These are phyloP conservation scores for Serripes groenlandicus DNA, from an alignment of 2,888 invertebrate species.

Conservation along the genomic window DNA sequence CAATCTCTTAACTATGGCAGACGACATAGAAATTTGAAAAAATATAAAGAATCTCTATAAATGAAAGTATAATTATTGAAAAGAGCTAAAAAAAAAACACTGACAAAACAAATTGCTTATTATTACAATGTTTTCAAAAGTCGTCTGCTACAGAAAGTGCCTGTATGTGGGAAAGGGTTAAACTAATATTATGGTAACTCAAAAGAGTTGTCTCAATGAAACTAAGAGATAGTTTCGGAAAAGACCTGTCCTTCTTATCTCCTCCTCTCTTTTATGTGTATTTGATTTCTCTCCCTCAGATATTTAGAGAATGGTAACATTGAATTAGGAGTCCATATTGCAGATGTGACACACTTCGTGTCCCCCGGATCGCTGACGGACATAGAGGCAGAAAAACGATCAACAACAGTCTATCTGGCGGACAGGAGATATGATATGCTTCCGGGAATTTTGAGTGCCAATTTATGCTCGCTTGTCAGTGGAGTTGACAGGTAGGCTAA, in stretches of 20 bases:
- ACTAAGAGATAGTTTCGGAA: background rate
- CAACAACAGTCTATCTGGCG: constrained; percentile 81
- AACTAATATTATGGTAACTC: too few species aligned
- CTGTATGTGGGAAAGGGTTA: too few species aligned
- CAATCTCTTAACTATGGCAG: too few species aligned
- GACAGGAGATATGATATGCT: constrained; percentile 86
- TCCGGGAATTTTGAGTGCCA: constrained; percentile 83
- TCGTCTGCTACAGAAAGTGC: too few species aligned
- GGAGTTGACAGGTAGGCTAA: constrained; percentile 82
- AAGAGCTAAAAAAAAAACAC: too few species aligned
- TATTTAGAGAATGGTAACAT: constrained; percentile 78
- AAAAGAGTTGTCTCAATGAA: too few species aligned
- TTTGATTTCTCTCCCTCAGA: constrained; percentile 56
- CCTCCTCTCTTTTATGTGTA: background rate
- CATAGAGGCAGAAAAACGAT: constrained; percentile 75
- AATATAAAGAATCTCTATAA: too few species aligned
- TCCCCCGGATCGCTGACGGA: constrained; percentile 74
- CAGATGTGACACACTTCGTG: constrained; percentile 81
- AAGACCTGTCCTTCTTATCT: too few species aligned
- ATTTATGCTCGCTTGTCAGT: constrained; percentile 85
- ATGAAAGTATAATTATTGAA: too few species aligned
- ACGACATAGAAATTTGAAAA: too few species aligned
- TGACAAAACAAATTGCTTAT: too few species aligned
- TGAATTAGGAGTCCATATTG: constrained; percentile 82
- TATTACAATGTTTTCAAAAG: too few species aligned